These are phyloP conservation scores for Cantharis rustica DNA, from an alignment of 2,888 invertebrate genomes.

Conservation along the genomic window DNA sequence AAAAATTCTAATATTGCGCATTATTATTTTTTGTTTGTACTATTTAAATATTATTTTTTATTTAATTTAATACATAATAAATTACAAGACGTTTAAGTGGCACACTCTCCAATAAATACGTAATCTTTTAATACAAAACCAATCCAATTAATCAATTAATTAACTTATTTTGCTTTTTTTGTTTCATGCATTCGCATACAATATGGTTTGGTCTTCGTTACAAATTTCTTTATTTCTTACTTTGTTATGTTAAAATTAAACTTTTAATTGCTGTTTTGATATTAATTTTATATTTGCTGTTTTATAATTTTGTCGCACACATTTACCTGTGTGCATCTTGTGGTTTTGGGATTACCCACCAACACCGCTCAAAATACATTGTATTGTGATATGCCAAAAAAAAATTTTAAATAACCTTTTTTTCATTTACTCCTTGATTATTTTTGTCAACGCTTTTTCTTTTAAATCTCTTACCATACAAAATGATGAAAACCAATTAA, in stretches of 20 bases:
- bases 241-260: slow-evolving; percentile 22
- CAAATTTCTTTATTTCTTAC: slow-evolving; percentile 25
- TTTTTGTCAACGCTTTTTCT: background rate
- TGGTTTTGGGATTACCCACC: slow-evolving; percentile 49
- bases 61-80: no score
- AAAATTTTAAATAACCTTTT: background rate
- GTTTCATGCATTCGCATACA: slow-evolving; percentile 55
- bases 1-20: no score
- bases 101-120: background rate
- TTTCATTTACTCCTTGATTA: background rate
- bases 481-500: background rate
- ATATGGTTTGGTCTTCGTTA: slow-evolving; percentile 38
- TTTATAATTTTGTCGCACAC: slow-evolving; percentile 38
- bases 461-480: background rate
- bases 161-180: slow-evolving; percentile 39
- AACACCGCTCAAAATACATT: slow-evolving; percentile 40
- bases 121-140: background rate
- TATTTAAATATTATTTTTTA: no score
- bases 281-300: slow-evolving; percentile 35
- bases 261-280: slow-evolving; percentile 30
- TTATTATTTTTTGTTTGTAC: no score
- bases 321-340: slow-evolving; percentile 33
- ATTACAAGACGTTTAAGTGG: background rate
- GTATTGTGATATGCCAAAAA: slow-evolving; percentile 14
- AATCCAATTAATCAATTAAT: slow-evolving; percentile 7